Evolutionary conservation across 2,797 vertebrate species (phyloP), one percentile per base, ranked within the genome.

Genomic region (Melanotaenia maccullochi): DNA sequence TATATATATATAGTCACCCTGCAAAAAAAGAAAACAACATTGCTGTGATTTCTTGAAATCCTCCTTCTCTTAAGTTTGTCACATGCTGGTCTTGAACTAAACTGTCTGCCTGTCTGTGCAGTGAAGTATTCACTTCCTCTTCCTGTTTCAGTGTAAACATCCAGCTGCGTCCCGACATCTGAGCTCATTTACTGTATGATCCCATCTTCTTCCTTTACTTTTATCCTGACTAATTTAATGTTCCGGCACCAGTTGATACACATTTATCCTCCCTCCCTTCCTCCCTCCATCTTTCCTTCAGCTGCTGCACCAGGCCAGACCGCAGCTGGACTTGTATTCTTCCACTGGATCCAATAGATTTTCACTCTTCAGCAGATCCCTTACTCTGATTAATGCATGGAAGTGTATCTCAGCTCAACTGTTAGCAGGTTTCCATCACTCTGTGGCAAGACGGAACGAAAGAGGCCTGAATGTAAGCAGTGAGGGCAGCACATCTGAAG

Each of bases 71-170:
- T 30, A 44, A 55, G 22, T 42, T 52, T 49, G 0, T 33, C 8
- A 65, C 38, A 56, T 11, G 65, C 42, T 55, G n/a, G 60, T 51
- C 24, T 42, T 61, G 49, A 51, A 60, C 47, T 25, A 13, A 42
- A 13, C 33, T n/a, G 55, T 9, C 71, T 32, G 56, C 33, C 54
- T 51, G 47, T 64, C 20, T 28, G 20, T 35, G 68, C 74, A 85
- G 56, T 24, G 66, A 77, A 85, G 56, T 68, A 16, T 71, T 11
- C 55, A 76, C 79, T 91, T 90, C 88, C 90, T 85, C 78, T 89
- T 92, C 89, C 85, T 71, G 85, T 84, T 85, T 84, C 14, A 75
- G 70, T 61, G 44, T 90, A 89, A 87, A 90, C 84, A 90, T 70
- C 28, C 65, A 75, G 5, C 68, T 40, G 30, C 44, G 47, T 20